Evolutionary conservation across 2,888 invertebrate genomes (phyloP), one percentile per base, ranked within the genome.

Genomic region (Brenthis daphne): DNA sequence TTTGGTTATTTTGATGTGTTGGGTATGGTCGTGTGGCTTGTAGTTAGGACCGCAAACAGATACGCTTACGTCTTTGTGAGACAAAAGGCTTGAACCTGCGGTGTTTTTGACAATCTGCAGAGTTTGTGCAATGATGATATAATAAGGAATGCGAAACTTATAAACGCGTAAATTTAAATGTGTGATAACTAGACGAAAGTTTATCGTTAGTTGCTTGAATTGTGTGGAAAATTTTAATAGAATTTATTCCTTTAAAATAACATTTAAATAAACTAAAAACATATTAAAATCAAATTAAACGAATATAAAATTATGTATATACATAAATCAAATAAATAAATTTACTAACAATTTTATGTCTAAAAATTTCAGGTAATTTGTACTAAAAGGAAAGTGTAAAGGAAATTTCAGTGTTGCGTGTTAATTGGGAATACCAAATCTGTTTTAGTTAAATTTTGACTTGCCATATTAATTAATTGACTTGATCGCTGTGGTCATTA

Each of bases 21-120:
- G 91, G 90, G 86, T 91, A 89, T 90, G 88, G 87, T 87, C 84
- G 77, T 77, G 77, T 78, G 77, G 89, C 89, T 89, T 88, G 89
- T 89, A 89, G 89, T 85, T 89, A 85, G 83, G 86, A 76, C 69
- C 75, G 86, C 85, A 81, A 80, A 77, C 78, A 79, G 66, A 64
- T 55, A 64, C 77, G 90, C 90, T 90, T 88, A 82, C 86, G 87
- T 80, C 77, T 76, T 76, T 90, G 87, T 83, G 79, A 83, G 84
- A 82, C 84, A 81, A 82, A 77, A 73, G 78, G 85, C 86, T 86
- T 79, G 72, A 74, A 74, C 76, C 77, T 79, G 80, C 79, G 77
- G 76, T 68, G 74, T 74, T 75, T 70, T 74, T 73, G 71, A 73
- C 71, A 65, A 68, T 65, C 68, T 69, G 68, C 74, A 67, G 65